phyloP scores from a whole-genome alignment of 2,797 vertebrate species.

The Helicolenus hilgendorfi region DNA sequence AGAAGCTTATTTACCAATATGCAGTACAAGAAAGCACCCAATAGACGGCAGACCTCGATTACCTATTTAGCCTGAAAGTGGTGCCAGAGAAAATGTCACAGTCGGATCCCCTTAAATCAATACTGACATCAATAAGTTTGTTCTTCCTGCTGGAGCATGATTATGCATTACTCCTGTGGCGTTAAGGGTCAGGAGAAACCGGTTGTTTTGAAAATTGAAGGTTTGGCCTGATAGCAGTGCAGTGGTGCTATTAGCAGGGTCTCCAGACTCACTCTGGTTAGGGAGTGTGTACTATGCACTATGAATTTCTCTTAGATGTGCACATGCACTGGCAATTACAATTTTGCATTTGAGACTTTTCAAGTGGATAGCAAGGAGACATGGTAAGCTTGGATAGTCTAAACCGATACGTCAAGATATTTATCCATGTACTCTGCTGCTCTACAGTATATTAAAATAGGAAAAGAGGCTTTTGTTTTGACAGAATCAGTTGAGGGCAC shows the following conservation, averaged over 20 bases:
- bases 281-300: background rate
- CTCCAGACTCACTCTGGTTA: background rate
- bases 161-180: background rate
- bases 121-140: background rate
- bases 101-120: background rate
- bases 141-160: background rate
- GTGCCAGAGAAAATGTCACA: background rate
- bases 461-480: constrained; percentile 62
- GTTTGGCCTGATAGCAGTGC: background rate
- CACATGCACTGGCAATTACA: background rate
- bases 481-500: constrained; percentile 45
- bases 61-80: background rate
- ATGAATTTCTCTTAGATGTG: background rate
- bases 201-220: background rate
- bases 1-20: background rate
- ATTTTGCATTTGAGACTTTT: background rate
- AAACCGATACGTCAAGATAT: background rate
- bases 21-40: background rate
- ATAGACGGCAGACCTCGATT: background rate
- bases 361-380: constrained; percentile 27
- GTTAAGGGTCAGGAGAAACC: background rate
- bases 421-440: constrained; percentile 7
- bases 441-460: constrained; percentile 21
- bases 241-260: background rate
- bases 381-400: constrained; percentile 18